Evolutionary conservation across 2,888 invertebrate genomes (phyloP).

Genomic region (Tanytarsus gracilentus): DNA sequence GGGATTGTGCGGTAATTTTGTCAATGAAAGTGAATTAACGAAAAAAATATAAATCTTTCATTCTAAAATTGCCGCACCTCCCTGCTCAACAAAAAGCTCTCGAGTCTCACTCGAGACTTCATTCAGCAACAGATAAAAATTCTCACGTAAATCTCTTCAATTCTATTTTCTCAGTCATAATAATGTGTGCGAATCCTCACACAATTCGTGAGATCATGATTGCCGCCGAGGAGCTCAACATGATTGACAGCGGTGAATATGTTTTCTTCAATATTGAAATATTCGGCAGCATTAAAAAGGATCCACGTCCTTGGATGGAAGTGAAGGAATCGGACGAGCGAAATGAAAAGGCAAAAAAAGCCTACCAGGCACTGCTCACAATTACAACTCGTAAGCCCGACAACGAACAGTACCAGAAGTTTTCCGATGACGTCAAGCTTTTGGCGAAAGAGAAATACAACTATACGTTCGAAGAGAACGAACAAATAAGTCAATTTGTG

Average conservation of each 20-base stretch:
- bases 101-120: too few species aligned
- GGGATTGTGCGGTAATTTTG: too few species aligned
- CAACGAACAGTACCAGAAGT: slow-evolving; percentile 65
- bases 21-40: too few species aligned
- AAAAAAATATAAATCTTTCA: too few species aligned
- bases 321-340: slow-evolving; percentile 67
- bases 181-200: slow-evolving; percentile 83
- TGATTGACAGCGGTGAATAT: slow-evolving; percentile 94
- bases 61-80: too few species aligned
- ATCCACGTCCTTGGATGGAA: slow-evolving; percentile 77
- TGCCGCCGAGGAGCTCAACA: slow-evolving; percentile 87
- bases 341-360: slow-evolving; percentile 73
- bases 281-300: slow-evolving; percentile 49
- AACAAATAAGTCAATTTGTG: slow-evolving; percentile 82
- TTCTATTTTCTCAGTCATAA: slow-evolving; percentile 59
- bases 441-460: slow-evolving; percentile 57
- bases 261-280: slow-evolving; percentile 94
- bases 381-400: slow-evolving; percentile 78
- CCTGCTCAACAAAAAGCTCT: too few species aligned
- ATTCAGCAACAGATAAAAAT: too few species aligned
- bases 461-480: slow-evolving; percentile 61
- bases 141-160: neutral
- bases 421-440: slow-evolving; percentile 56
- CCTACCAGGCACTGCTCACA: slow-evolving; percentile 79
- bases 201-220: slow-evolving; percentile 87